Base-by-base conservation (phyloP, 1,140 invertebrate species). In the Polyergus mexicanus region DNA sequence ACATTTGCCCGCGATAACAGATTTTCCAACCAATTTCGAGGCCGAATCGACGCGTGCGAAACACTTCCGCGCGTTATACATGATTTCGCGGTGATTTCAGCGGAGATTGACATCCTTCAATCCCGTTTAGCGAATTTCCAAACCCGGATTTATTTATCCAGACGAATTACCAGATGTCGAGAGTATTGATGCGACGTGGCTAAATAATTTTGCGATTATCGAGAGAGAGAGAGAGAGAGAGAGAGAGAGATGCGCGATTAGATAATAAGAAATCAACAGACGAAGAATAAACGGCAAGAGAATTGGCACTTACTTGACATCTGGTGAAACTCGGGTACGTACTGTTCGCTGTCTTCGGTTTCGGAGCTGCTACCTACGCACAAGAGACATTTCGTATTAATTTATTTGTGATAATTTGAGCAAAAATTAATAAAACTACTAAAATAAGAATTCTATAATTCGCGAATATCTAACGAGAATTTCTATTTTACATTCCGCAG, bases 321-420 rank as follows among this genome's bases (percentile, higher is more conserved):
- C 38, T 91, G 86, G 47, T 93, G 92, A 84, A 92, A 94, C 65
- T 94, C 93, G 22, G 93, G 92, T 32, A 94, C 93, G 80, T 94
- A 94, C 84, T 94, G 93, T 60, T 94, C 94, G 85, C 92, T 94
- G 81, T 93, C 93, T 51, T 94, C 93, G 3, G 93, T 94, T 60
- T 94, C 94, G 80, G 93, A 94, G 83, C 94, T 93, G 88, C 92
- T 94, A 63, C 92, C 94, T 94, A 85, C 66, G 92, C 58, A 58
- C 22, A 84, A 69, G 74, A 80, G 63, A 60, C 1, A 60, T 11
- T 63, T 25, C 16, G 60, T 41, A 38, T 71, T 28, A 47, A 47
- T 25, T 51, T 1, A 13, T 65, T 22, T 13, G 19, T 2, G 11
- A n/a, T 2, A 22, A 65, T n/a, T 32, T 22, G 19, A 47, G 47